These are phyloP conservation scores for Tetragonula clypearis DNA, from an alignment of 1,140 invertebrate genomes.

Conservation along the genomic window DNA sequence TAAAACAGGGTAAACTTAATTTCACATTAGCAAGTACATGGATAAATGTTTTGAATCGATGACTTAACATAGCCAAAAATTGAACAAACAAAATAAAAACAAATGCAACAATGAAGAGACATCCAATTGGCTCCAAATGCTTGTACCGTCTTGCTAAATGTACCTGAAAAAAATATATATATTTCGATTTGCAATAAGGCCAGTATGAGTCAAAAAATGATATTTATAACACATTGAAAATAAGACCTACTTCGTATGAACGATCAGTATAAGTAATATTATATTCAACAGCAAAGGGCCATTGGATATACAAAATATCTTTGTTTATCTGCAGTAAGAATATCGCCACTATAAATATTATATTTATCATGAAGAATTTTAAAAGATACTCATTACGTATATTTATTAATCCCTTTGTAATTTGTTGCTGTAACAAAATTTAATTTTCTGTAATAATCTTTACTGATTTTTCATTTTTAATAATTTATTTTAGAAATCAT, in stretches of 20 bases:
- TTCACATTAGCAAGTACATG: conserved; percentile 91
- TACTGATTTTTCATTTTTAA: neutral
- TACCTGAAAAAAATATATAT: conserved; percentile 71
- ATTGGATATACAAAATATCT: conserved; percentile 86
- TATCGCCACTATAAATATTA: conserved; percentile 90
- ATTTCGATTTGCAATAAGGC: neutral
- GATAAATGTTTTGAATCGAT: conserved; percentile 91
- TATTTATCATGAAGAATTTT: conserved; percentile 92
- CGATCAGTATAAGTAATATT: conserved; percentile 85
- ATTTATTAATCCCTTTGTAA: conserved; percentile 84
- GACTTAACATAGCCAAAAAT: conserved; percentile 92
- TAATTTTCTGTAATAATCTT: neutral
- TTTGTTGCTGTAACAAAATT: conserved; percentile 78
- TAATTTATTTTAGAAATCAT: conserved; percentile 1
- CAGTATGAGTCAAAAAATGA: conserved; percentile 24
- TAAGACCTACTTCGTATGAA: conserved; percentile 72
- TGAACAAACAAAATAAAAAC: conserved; percentile 86
- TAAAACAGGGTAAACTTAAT: conserved; percentile 78
- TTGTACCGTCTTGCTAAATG: conserved; percentile 83
- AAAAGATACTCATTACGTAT: conserved; percentile 88
- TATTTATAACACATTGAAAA: conserved; percentile 1
- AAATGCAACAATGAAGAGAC: conserved; percentile 75
- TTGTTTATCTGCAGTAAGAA: conserved; percentile 91
- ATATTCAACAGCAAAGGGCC: conserved; percentile 86
- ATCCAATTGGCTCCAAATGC: conserved; percentile 84